Conservation (phyloP, 2,888 invertebrate species). For the Pyrrhosoma nymphula region DNA sequence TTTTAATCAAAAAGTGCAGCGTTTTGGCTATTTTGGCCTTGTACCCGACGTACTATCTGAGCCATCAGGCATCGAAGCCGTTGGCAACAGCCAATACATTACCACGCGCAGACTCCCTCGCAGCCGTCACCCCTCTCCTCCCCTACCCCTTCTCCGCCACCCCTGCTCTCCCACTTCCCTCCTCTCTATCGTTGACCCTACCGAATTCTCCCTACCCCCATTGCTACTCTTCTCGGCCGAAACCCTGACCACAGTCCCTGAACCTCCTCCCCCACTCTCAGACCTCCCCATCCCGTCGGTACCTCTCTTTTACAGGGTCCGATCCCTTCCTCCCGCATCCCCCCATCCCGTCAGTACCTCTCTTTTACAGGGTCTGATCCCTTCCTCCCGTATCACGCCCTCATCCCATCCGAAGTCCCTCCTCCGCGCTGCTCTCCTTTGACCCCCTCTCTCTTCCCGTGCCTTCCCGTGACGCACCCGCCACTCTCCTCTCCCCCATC, state of each 20-base stretch:
- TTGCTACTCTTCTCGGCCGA: not conserved
- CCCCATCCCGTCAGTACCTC: not conserved
- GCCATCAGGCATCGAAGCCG: conserved; percentile 66
- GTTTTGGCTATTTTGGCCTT: too few species aligned
- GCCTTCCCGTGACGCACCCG: not conserved
- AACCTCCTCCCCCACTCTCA: not conserved
- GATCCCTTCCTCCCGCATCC: not conserved
- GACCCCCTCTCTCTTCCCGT: too few species aligned
- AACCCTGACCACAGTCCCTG: not conserved
- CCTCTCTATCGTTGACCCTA: not conserved
- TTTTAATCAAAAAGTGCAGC: too few species aligned
- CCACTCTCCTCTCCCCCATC: too few species aligned
- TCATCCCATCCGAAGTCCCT: not conserved
- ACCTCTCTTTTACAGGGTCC: not conserved
- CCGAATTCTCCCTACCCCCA: not conserved
- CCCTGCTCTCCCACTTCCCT: not conserved
- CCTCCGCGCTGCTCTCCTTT: too few species aligned
- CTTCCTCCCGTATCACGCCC: not conserved
- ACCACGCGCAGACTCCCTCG: conserved; percentile 49
- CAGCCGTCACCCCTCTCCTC: conserved; percentile 31
- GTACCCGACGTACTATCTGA: too few species aligned
- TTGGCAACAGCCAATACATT: conserved; percentile 64
- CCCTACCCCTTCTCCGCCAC: not conserved
- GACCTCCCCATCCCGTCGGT: not conserved
- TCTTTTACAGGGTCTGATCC: too few species aligned